Evolutionary conservation across 2,113 vertebrate genomes (phyloP).

Genomic region (Geococcyx californianus): DNA sequence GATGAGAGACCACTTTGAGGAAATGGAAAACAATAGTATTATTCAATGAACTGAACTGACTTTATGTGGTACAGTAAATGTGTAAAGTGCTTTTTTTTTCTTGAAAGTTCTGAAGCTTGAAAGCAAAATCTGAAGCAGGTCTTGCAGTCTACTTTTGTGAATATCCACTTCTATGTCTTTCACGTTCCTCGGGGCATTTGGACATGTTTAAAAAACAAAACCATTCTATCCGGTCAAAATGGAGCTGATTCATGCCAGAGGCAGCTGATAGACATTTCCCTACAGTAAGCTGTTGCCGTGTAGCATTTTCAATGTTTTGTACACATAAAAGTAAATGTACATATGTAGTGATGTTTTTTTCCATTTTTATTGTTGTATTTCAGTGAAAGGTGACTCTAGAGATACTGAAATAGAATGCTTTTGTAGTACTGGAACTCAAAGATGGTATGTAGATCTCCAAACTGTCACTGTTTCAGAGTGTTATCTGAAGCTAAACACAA

Average conservation of each 20-base stretch:
- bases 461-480: not conserved
- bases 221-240: not conserved
- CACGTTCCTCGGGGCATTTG: not conserved
- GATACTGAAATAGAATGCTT: not conserved
- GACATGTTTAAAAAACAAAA: not conserved
- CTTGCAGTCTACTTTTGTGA: not conserved
- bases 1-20: not conserved
- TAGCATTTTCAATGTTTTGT: not conserved
- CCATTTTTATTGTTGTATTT: not conserved
- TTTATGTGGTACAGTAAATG: not conserved
- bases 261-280: not conserved
- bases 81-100: not conserved
- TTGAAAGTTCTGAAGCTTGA: not conserved
- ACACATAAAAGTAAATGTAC: not conserved
- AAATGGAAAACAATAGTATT: not conserved
- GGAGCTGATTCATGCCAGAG: not conserved
- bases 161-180: not conserved
- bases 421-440: not conserved
- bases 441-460: not conserved
- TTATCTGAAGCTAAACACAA: not conserved
- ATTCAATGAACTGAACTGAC: constrained; percentile 6
- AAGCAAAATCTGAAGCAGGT: not conserved
- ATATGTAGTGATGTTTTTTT: not conserved
- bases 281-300: not conserved
- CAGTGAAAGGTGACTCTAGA: not conserved